Percentiles rank a stretch among this genome's conserved stretches.
Evolutionary conservation across 35 echinoderm and acorn worm species (phyloP).

Genomic region (Lytechinus variegatus): DNA sequence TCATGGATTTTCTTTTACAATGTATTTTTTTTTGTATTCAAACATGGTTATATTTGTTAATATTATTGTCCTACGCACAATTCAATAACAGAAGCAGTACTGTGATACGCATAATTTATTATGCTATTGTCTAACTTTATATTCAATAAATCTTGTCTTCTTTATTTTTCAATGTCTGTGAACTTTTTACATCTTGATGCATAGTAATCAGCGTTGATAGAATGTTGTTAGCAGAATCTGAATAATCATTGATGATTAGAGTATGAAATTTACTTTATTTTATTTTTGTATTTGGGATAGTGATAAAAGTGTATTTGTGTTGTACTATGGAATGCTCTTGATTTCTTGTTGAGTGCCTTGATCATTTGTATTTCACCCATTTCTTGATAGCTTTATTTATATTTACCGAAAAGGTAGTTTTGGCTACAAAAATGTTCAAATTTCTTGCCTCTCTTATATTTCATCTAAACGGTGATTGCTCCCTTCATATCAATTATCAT

Average conservation of each 20-base stretch:
- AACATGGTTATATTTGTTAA: neutral
- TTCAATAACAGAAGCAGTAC: neutral
- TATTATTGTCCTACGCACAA: neutral
- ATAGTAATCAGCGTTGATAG: too few relatives aligned
- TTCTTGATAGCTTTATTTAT: neutral
- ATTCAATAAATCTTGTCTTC: neutral
- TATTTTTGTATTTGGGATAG: neutral
- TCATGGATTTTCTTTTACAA: neutral
- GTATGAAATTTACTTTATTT: neutral
- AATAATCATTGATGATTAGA: neutral
- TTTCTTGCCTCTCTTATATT: neutral
- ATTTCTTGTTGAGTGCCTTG: neutral
- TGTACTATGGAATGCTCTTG: neutral
- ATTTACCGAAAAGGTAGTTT: neutral
- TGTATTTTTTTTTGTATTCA: neutral
- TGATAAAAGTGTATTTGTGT: neutral
- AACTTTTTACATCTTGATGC: neutral
- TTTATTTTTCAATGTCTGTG: neutral
- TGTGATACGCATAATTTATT: neutral
- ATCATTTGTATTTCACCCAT: neutral
- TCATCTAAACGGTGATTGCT: too few relatives aligned
- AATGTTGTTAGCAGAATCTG: neutral
- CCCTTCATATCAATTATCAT: too few relatives aligned
- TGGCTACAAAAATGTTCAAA: neutral
- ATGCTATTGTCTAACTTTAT: neutral